Percentiles rank a stretch among this genome's conserved stretches.
phyloP scores from a whole-genome alignment of 2,113 vertebrate genomes.

The Macrotus californicus region DNA sequence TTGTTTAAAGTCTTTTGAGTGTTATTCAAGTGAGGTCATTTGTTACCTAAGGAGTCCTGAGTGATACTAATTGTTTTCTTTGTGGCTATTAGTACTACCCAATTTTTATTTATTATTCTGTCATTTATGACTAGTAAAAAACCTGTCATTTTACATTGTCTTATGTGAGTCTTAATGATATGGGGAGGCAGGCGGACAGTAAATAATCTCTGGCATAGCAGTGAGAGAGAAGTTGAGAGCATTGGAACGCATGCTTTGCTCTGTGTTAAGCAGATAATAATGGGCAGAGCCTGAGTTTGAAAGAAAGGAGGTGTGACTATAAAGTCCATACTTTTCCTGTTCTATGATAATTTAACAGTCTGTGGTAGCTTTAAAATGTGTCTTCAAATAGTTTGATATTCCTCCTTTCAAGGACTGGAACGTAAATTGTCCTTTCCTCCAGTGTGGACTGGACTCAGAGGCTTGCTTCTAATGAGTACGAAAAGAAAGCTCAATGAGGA shows the following conservation, averaged over 20 bases:
- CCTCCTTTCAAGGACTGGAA: neutral
- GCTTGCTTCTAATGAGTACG: neutral
- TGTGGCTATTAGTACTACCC: neutral
- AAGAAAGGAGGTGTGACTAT: neutral
- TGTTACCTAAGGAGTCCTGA: neutral
- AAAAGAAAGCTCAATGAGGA: neutral
- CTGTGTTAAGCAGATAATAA: neutral
- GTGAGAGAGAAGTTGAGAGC: neutral
- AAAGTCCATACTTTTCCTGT: neutral
- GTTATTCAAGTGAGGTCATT: neutral
- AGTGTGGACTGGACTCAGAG: neutral
- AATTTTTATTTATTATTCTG: neutral
- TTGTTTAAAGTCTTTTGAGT: neutral
- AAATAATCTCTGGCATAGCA: neutral
- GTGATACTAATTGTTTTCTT: neutral
- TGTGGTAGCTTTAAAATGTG: neutral
- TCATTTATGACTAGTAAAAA: neutral
- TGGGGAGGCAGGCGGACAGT: neutral
- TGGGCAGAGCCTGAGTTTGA: neutral
- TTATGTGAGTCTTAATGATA: neutral
- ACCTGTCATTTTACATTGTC: neutral
- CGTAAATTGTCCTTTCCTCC: neutral
- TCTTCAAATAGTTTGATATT: neutral
- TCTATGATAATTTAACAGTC: neutral
- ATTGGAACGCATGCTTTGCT: neutral